Base-by-base conservation (phyloP, 2,888 invertebrate species). In the Ichneumoninae sp. region DNA sequence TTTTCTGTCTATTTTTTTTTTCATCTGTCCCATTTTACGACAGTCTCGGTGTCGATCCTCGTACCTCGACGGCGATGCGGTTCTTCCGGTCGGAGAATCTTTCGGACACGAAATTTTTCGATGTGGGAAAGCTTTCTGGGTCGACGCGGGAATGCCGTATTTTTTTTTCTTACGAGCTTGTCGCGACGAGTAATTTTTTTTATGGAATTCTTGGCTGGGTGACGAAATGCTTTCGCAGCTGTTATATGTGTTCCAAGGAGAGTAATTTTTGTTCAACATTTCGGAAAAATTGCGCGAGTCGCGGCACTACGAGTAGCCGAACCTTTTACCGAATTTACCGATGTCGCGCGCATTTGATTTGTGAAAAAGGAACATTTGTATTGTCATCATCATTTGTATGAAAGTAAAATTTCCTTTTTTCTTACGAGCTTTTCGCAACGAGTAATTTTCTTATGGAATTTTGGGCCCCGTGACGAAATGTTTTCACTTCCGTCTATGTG, bases 31-130 rank as follows among this genome's bases (percentile, higher is more conserved):
- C 47, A 57, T 57, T 47, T 16, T 16, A 1, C 44, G 44, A 47
- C 4, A 50, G 13, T 19, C 57, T 79, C 71, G 19, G 10, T 40
- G 57, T 71, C 71, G 16, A 57, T 71, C 36, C 57, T 40, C 16
- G 54, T 57, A 16, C 22, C 22, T 57, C 13, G 7, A 36, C 22
- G 22, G 54, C 5, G 7, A 16, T 40, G 54, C 33, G 1, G 7
- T 36, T 57, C 33, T n/a, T 50, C 52, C 52, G 33, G 10, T 33
- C 8, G 50, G 30, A 7, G 50, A 47, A 3, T 30, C 30, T 69
- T 30, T 50, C 30, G n/a, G n/a, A 50, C 16, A 16, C 16, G n/a
- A 16, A 6, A 47, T 16, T 50, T 26, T 57, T 7, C 22, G 22
- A 10, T 57, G 3, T 3, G 3, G 57, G 4, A 57, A 22, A 1